Percentiles rank a stretch among this genome's conserved stretches.
phyloP scores from a whole-genome alignment of 2,113 vertebrate species.

The Passer domesticus region DNA sequence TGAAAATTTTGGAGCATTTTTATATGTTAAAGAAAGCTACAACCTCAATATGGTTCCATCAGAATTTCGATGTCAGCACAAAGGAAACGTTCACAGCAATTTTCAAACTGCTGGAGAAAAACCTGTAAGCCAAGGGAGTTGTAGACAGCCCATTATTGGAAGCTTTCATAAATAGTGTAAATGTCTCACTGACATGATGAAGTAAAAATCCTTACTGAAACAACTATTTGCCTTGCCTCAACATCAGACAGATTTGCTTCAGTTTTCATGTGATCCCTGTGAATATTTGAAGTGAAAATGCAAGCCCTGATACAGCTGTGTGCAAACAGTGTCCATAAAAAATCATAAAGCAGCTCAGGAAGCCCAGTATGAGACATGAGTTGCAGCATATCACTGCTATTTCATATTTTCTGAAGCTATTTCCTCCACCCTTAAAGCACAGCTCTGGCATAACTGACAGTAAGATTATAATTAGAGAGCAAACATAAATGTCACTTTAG shows the following conservation, averaged over 20 bases:
- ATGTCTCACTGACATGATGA: not conserved
- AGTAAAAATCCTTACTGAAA: conserved; percentile 74
- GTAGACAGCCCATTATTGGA: not conserved
- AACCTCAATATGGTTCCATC: not conserved
- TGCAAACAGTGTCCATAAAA: not conserved
- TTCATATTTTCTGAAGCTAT: not conserved
- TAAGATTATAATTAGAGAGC: not conserved
- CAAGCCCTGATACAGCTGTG: not conserved
- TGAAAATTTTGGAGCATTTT: not conserved
- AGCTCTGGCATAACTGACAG: not conserved
- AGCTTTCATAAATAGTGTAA: not conserved
- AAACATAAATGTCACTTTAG: not conserved
- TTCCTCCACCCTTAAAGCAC: not conserved
- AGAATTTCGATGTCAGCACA: not conserved
- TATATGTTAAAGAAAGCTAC: not conserved
- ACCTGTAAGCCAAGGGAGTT: not conserved
- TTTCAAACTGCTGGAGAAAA: not conserved
- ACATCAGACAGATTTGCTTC: conserved; percentile 87
- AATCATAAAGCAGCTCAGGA: not conserved
- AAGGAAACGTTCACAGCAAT: not conserved
- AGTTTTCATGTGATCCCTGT: conserved; percentile 88
- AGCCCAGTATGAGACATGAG: not conserved
- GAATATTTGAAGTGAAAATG: conserved; percentile 47
- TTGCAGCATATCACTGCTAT: not conserved
- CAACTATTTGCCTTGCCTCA: conserved; percentile 87